These are phyloP conservation scores for Ichneumoninae sp. DNA, from an alignment of 2,888 invertebrate genomes.

Conservation along the genomic window DNA sequence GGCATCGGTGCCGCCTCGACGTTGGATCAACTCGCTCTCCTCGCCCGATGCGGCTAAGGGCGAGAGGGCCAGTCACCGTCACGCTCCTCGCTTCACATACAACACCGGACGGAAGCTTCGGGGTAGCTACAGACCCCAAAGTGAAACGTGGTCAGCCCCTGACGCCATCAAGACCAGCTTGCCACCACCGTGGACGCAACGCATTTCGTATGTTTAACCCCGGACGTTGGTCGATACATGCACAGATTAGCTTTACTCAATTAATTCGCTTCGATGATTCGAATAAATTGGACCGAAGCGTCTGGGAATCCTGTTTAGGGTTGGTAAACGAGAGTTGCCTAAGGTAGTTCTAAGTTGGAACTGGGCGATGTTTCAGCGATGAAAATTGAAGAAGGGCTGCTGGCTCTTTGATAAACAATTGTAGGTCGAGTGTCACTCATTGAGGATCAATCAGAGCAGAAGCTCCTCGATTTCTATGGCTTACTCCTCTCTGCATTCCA, in stretches of 20 bases:
- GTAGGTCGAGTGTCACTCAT: too few species aligned
- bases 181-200: slow-evolving; percentile 24
- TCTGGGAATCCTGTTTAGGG: neutral
- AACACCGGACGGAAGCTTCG: slow-evolving; percentile 30
- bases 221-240: neutral
- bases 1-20: slow-evolving; percentile 73
- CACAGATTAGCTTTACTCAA: slow-evolving; percentile 12
- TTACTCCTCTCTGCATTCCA: neutral
- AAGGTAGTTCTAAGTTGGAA: too few species aligned
- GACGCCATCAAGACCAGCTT: slow-evolving; percentile 47
- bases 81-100: slow-evolving; percentile 50
- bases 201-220: slow-evolving; percentile 26
- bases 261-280: slow-evolving; percentile 49
- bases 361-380: too few species aligned
- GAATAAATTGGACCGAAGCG: neutral
- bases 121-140: slow-evolving; percentile 41
- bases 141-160: slow-evolving; percentile 60
- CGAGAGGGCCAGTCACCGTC: slow-evolving; percentile 29
- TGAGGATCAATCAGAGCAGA: too few species aligned
- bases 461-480: too few species aligned
- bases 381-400: too few species aligned
- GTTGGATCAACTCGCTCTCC: slow-evolving; percentile 67
- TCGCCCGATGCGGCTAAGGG: slow-evolving; percentile 49
- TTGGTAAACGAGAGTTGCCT: too few species aligned
- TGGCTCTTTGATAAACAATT: neutral